These are phyloP conservation scores for Slavum lentiscoides DNA, from an alignment of 2,888 invertebrate species.

Conservation along the genomic window DNA sequence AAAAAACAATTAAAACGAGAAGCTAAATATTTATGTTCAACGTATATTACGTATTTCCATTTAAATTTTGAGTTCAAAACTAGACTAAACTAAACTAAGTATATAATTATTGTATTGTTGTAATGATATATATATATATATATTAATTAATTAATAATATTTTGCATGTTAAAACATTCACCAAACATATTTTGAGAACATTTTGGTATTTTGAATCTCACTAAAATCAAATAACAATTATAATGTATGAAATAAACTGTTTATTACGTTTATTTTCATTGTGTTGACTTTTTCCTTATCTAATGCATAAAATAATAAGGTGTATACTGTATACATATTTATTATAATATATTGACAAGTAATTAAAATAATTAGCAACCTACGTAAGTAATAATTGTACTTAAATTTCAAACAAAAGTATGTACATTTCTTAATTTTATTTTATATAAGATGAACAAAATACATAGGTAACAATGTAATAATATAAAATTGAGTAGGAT, in stretches of 20 bases:
- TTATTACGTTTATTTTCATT: slow-evolving; percentile 13
- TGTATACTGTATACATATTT: background rate
- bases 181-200: background rate
- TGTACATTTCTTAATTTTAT: background rate
- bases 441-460: background rate
- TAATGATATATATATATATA: slow-evolving; percentile 9
- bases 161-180: slow-evolving; percentile 39
- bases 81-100: slow-evolving; percentile 1
- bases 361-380: background rate
- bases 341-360: slow-evolving; percentile 6
- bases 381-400: background rate
- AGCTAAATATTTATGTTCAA: slow-evolving; percentile 13
- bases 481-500: background rate
- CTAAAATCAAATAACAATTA: background rate
- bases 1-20: slow-evolving; percentile 8
- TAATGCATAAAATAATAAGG: background rate
- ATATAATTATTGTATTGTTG: slow-evolving; percentile 19
- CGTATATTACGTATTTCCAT: slow-evolving; percentile 5
- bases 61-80: slow-evolving; percentile 3
- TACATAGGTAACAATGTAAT: background rate
- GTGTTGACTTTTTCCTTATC: background rate
- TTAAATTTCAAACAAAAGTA: background rate
- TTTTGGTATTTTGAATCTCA: slow-evolving; percentile 14
- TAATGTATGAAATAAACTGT: slow-evolving; percentile 32
- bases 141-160: background rate